These are phyloP conservation scores for Lasioglossum baleicum DNA, from an alignment of 1,140 invertebrate species.

Conservation along the genomic window DNA sequence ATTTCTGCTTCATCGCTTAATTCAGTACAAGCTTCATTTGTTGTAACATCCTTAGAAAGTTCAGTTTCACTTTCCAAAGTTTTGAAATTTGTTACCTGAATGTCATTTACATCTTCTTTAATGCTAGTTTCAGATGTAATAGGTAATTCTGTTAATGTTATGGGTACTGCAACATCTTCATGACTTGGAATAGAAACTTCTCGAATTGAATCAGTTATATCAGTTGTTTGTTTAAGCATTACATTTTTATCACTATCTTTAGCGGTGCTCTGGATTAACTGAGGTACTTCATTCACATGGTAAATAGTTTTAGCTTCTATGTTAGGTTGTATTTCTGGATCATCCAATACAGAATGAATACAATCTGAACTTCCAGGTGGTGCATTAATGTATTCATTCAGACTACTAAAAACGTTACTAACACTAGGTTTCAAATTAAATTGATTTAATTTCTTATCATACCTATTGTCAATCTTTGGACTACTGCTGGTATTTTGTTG, in stretches of 20 bases:
- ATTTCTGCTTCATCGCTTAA: neutral
- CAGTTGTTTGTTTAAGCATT: neutral
- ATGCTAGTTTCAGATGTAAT: neutral
- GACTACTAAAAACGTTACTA: slow-evolving; percentile 83
- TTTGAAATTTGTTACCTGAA: neutral
- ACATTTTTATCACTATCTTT: slow-evolving; percentile 26
- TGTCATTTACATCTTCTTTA: neutral
- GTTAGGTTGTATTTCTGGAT: slow-evolving; percentile 23
- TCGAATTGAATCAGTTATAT: neutral
- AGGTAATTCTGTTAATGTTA: neutral
- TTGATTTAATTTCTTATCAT: slow-evolving; percentile 76
- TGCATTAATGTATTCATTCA: slow-evolving; percentile 83
- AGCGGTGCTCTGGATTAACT: neutral
- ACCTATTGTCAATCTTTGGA: slow-evolving; percentile 70
- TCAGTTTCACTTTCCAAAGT: neutral
- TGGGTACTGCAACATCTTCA: neutral
- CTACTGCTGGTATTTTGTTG: slow-evolving; percentile 65
- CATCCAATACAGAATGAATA: slow-evolving; percentile 44
- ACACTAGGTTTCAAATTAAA: slow-evolving; percentile 79
- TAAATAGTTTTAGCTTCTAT: slow-evolving; percentile 8
- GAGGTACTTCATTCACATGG: slow-evolving; percentile 3
- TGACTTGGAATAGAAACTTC: neutral
- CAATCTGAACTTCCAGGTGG: slow-evolving; percentile 69
- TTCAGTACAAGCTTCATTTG: neutral
- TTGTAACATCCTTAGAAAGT: neutral